Conservation (phyloP, 1,140 invertebrate genomes). For the Leptopilina clavipes region DNA sequence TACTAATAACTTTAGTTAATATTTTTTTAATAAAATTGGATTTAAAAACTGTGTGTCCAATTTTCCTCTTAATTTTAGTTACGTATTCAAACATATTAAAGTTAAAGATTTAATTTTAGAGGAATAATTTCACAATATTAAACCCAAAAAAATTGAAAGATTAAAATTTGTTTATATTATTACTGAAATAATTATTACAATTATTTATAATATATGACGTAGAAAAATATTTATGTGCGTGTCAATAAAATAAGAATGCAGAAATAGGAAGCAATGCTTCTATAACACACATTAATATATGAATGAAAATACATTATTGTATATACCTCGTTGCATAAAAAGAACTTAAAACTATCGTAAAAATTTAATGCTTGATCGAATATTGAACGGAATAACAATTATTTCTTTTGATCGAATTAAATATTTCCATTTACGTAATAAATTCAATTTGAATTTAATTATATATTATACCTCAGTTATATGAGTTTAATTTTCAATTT, state of each 20-base stretch:
- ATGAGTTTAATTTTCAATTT: background rate
- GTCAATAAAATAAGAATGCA: background rate
- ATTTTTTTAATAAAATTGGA: no score
- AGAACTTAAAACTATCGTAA: slow-evolving; percentile 1
- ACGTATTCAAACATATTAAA: no score
- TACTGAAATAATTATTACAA: slow-evolving; percentile 18
- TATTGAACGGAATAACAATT: background rate
- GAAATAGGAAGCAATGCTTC: background rate
- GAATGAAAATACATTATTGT: background rate
- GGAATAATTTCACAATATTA: background rate
- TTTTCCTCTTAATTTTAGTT: no score
- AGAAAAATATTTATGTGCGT: slow-evolving; percentile 27
- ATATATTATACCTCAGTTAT: no score
- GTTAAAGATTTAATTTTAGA: no score
- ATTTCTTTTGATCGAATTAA: background rate
- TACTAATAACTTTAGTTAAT: no score
- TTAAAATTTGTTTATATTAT: background rate
- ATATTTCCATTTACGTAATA: background rate
- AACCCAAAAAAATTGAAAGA: background rate
- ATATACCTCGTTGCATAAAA: background rate
- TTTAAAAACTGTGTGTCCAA: no score
- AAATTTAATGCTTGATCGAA: background rate
- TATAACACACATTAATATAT: slow-evolving; percentile 11
- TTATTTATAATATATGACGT: slow-evolving; percentile 2
- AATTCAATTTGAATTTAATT: no score